Evolutionary conservation across 2,888 invertebrate species (phyloP).

Genomic region (Tetragonisca angustula): DNA sequence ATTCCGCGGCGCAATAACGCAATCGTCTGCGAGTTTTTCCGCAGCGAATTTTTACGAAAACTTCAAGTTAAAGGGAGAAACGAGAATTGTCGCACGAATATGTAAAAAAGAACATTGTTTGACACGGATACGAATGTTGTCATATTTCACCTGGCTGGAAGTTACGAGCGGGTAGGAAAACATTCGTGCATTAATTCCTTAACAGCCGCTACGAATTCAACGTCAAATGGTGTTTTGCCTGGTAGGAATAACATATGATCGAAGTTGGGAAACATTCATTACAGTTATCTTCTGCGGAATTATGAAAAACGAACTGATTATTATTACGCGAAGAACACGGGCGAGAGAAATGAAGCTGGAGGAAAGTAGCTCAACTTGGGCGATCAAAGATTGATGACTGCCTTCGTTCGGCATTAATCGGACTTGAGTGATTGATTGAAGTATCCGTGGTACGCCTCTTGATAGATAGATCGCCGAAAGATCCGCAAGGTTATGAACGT

Average conservation of each 20-base stretch:
- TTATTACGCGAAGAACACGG: conserved; percentile 26
- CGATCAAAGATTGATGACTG: conserved; percentile 75
- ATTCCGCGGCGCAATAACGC: not conserved
- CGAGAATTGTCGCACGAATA: not conserved
- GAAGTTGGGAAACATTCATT: not conserved
- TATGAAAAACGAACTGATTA: not conserved
- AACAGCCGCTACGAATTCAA: not conserved
- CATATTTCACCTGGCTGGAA: not conserved
- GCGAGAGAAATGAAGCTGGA: conserved; percentile 57
- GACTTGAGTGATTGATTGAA: conserved; percentile 71
- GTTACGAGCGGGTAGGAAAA: not conserved
- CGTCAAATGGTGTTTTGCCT: not conserved
- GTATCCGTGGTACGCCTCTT: conserved; percentile 57
- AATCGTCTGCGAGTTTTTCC: not conserved
- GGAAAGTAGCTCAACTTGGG: conserved; percentile 63
- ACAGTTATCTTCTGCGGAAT: not conserved
- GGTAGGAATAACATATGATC: not conserved
- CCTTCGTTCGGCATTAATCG: conserved; percentile 72
- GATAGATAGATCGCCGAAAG: conserved; percentile 58
- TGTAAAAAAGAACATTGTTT: not conserved
- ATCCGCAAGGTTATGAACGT: conserved; percentile 46
- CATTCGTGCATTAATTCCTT: too few species aligned
- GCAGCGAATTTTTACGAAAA: not conserved
- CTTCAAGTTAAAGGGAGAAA: conserved; percentile 6
- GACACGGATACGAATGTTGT: not conserved